Evolutionary conservation across 2,113 vertebrate species (phyloP).

Genomic region (Cranoglanis bouderius): DNA sequence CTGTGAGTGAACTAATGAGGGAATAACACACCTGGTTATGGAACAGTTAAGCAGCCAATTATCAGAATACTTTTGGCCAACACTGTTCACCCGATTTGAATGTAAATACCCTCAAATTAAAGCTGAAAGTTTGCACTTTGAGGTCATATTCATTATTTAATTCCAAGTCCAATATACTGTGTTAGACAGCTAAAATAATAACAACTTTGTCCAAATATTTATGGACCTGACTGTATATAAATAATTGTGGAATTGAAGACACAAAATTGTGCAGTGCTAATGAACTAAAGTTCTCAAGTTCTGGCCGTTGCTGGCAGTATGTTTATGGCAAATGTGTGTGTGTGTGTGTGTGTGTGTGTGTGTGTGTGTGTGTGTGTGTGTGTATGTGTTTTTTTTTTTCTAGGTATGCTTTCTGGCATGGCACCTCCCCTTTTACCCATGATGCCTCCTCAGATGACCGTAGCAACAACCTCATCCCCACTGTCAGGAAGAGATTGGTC

Average conservation of each 20-base stretch:
- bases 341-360: slow-evolving; percentile 2
- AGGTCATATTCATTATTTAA: background rate
- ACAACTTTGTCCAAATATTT: background rate
- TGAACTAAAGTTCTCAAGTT: background rate
- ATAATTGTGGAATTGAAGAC: background rate
- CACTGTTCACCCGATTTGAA: background rate
- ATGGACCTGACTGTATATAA: background rate
- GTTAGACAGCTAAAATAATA: background rate
- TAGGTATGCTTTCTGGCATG: slow-evolving; percentile 95
- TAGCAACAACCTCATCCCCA: slow-evolving; percentile 84
- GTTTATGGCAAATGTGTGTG: background rate
- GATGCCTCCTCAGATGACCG: slow-evolving; percentile 94
- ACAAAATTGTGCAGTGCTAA: background rate
- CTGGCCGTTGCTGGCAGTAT: background rate
- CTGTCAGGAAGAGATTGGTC: slow-evolving; percentile 91
- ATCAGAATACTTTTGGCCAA: background rate
- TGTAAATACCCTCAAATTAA: background rate
- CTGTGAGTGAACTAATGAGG: background rate
- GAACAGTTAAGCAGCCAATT: background rate
- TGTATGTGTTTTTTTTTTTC: background rate
- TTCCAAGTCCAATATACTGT: background rate
- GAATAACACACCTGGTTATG: background rate
- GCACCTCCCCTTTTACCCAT: slow-evolving; percentile 94
- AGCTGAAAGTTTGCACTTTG: background rate
- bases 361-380: background rate